Conservation (phyloP, 2,797 vertebrate genomes). For the Hapalemur alaotrensis region DNA sequence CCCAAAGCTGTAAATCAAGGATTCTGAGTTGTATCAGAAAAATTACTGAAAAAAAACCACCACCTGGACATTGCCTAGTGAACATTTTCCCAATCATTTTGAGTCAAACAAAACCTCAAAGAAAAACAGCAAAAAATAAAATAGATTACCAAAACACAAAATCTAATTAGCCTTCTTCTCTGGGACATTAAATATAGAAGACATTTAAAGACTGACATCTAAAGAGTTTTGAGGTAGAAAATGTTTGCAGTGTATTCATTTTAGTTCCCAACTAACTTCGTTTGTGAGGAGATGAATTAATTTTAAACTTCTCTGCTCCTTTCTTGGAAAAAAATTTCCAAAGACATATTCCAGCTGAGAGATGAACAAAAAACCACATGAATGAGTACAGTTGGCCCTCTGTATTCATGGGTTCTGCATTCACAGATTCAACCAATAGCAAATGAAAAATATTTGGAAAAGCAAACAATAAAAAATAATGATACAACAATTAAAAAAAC, state of each 20-base stretch:
- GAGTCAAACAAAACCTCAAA: background rate
- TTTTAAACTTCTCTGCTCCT: background rate
- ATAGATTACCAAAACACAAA: background rate
- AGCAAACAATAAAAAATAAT: background rate
- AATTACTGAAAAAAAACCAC: background rate
- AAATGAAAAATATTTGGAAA: background rate
- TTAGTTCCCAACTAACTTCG: background rate
- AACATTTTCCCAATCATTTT: background rate
- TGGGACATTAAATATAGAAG: background rate
- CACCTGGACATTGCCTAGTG: background rate
- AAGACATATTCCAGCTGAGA: background rate
- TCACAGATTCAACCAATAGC: background rate
- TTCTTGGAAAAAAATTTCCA: background rate
- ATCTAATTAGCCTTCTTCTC: background rate
- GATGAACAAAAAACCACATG: background rate
- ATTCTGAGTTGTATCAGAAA: background rate
- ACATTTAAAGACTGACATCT: background rate
- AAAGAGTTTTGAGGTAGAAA: background rate
- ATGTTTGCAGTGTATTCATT: background rate
- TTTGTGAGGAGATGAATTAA: background rate
- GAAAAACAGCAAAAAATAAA: background rate
- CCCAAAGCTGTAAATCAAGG: background rate
- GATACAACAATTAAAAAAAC: background rate
- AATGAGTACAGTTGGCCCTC: background rate
- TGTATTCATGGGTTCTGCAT: background rate